Evolutionary conservation across 2,797 vertebrate species (phyloP).

Genomic region (Cossypha polioptera): DNA sequence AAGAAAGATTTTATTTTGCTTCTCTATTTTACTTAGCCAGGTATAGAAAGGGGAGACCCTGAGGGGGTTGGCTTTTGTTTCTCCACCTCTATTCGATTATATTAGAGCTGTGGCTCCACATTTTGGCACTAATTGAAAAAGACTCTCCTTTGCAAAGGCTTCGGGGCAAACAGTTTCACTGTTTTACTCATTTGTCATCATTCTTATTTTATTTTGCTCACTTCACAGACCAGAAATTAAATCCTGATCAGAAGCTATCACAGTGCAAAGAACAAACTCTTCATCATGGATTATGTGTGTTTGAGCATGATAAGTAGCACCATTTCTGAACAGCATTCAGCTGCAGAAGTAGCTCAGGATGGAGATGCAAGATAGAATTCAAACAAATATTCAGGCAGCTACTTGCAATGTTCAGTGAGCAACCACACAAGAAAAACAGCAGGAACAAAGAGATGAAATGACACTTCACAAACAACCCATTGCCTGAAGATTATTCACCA

Average conservation of each 20-base stretch:
- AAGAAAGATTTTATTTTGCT: background rate
- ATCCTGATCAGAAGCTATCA: conserved; percentile 34
- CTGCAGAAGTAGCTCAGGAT: background rate
- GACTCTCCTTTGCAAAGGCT: conserved; percentile 11
- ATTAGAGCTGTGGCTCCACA: background rate
- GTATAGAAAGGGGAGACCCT: background rate
- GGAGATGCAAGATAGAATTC: background rate
- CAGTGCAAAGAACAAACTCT: conserved; percentile 11
- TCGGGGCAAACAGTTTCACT: background rate
- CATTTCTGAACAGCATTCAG: background rate
- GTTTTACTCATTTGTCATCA: conserved; percentile 3
- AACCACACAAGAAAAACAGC: background rate
- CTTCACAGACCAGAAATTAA: conserved; percentile 46
- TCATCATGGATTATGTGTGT: background rate
- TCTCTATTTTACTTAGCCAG: background rate
- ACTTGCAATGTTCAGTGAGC: background rate
- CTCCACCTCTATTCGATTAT: conserved; percentile 30
- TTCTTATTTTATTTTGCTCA: conserved; percentile 30
- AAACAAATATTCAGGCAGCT: background rate
- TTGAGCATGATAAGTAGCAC: background rate
- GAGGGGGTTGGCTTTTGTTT: background rate
- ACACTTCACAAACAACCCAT: accelerated
- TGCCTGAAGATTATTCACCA: background rate
- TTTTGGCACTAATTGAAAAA: conserved; percentile 61
- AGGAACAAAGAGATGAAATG: background rate